Percentiles rank a stretch among this genome's conserved stretches.
Evolutionary conservation across 2,888 invertebrate species (phyloP).

Genomic region (Sympetrum striolatum): DNA sequence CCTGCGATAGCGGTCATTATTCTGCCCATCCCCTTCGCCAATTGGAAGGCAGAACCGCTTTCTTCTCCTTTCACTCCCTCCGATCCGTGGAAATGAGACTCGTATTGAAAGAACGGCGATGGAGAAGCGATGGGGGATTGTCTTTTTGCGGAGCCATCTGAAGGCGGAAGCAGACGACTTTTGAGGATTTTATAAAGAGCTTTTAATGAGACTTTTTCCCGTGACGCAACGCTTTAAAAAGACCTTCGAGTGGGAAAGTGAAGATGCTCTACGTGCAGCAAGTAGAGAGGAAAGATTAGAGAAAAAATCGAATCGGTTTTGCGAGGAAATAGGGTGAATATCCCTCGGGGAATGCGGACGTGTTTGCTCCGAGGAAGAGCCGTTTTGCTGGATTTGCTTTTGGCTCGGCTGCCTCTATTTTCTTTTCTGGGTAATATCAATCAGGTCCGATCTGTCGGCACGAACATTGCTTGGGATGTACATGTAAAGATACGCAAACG

Average conservation of each 20-base stretch:
- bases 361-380: too few relatives aligned
- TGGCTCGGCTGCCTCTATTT: too few relatives aligned
- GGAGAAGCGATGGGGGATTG: background rate
- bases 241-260: background rate
- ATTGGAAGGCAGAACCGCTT: background rate
- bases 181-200: background rate
- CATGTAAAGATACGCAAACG: too few relatives aligned
- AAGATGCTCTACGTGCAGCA: background rate
- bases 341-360: background rate
- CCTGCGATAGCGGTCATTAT: background rate
- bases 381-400: too few relatives aligned
- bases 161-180: background rate
- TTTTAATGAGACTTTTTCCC: background rate
- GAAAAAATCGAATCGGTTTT: background rate
- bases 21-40: background rate
- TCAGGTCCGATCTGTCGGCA: too few relatives aligned
- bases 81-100: background rate
- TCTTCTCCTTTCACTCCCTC: conserved; percentile 13
- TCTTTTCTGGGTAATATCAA: too few relatives aligned
- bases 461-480: too few relatives aligned
- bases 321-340: background rate
- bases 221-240: background rate
- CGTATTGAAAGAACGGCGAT: background rate
- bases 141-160: background rate
- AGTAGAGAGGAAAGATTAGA: background rate